Evolutionary conservation across 1,140 invertebrate genomes (phyloP), one percentile per base, ranked within the genome.

Genomic region (Halesus radiatus): DNA sequence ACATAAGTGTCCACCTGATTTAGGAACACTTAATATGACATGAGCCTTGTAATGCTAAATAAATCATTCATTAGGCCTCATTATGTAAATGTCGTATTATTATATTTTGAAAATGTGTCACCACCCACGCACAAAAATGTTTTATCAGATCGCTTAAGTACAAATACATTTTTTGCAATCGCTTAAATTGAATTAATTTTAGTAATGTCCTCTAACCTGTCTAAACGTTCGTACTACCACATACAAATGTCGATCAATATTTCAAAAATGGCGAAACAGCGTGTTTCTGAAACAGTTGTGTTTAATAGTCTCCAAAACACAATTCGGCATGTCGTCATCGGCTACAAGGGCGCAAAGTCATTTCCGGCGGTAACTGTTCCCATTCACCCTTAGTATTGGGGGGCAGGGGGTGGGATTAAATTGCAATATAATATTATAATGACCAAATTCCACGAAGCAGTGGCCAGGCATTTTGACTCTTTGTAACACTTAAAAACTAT

Each of bases 241-340:
- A 10, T 68, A 68, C 13, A 72, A 72, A 50, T 22, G 22, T 53
- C 68, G 68, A 72, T 72, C 68, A 72, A 54, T 72, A 54, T 50
- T 53, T 50, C 13, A 20, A 32, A 68, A 68, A 68, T 68, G 64
- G 64, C 64, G 56, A 68, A 68, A n/a, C 18, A 3, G 64, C 26
- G 68, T 23, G 37, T 72, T 23, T 72, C 10, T 68, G 64, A 16
- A 32, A 18, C 64, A 45, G 64, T 32, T 68, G 64, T 18, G 1
- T 45, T 32, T 32, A 50, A 68, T 68, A 16, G 64, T 32, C 64
- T n/a, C 29, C 23, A 45, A 45, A n/a, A 56, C 54, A 20, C 23
- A 23, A 60, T 60, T 8, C 10, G 20, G 56, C 15, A 20, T 10
- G 10, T 20, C 5, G 37, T 45, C 8, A 45, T 45, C 37, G 1